Conservation (phyloP, 2,113 vertebrate species). For the Amazona guildingii region DNA sequence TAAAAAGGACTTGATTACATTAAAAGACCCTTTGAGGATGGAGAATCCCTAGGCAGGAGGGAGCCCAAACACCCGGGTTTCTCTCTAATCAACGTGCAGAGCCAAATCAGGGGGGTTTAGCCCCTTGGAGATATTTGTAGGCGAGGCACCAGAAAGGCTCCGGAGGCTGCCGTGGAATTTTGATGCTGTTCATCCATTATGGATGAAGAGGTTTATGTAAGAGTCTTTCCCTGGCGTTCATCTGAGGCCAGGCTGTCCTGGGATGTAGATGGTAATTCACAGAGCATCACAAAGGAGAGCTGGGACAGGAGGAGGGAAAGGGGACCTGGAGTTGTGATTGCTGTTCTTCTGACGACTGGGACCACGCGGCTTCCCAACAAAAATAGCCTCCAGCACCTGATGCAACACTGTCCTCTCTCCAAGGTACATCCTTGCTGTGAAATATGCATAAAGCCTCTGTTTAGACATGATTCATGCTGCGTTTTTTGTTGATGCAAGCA, state of each 20-base stretch:
- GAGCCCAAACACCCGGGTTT: background rate
- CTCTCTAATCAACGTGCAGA: background rate
- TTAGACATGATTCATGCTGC: background rate
- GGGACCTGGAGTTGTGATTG: rapidly evolving
- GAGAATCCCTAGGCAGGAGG: background rate
- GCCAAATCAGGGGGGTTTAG: background rate
- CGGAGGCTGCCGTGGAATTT: slow-evolving; percentile 32
- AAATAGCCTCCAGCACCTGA: background rate
- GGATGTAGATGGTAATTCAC: background rate
- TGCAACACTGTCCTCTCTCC: background rate
- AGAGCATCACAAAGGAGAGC: background rate
- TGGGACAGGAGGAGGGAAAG: background rate
- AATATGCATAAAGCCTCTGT: slow-evolving; percentile 6
- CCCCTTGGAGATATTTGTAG: slow-evolving; percentile 45
- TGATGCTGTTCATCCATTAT: slow-evolving; percentile 67
- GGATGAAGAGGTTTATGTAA: slow-evolving; percentile 67
- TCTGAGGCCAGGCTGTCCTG: slow-evolving; percentile 46
- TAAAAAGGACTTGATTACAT: background rate
- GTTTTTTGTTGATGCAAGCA: background rate
- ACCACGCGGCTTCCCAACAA: background rate
- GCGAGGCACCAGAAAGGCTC: slow-evolving; percentile 45
- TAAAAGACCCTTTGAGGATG: slow-evolving; percentile 24
- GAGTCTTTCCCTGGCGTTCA: slow-evolving; percentile 47
- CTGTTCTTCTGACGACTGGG: background rate
- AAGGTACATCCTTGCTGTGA: background rate